Conservation (phyloP, 2,888 invertebrate genomes). For the Hypomecis punctinalis region DNA sequence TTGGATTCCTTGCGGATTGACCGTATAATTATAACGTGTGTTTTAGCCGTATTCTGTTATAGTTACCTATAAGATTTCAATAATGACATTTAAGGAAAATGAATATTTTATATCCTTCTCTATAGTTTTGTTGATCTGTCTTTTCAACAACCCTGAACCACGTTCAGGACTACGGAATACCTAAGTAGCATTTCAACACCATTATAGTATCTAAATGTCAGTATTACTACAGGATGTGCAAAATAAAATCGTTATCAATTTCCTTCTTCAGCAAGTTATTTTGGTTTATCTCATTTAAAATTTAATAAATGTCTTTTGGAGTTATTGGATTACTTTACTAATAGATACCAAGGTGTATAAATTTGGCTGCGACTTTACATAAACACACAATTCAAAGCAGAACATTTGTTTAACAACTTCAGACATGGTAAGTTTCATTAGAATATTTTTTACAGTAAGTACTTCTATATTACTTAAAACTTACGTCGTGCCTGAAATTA, state of each 20-base stretch:
- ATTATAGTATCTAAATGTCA: background rate
- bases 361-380: slow-evolving; percentile 22
- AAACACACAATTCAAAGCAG: background rate
- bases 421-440: slow-evolving; percentile 37
- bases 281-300: slow-evolving; percentile 37
- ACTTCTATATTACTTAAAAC: no score
- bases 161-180: no score
- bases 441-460: no score
- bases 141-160: no score
- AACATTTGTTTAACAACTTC: background rate
- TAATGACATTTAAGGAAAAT: no score
- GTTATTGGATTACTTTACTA: slow-evolving; percentile 40
- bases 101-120: no score
- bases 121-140: no score
- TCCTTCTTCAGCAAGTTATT: slow-evolving; percentile 36
- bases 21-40: no score
- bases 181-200: background rate
- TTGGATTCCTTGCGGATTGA: no score
- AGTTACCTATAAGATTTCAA: no score
- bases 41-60: no score
- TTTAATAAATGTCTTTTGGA: slow-evolving; percentile 32
- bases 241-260: slow-evolving; percentile 31
- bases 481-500: no score
- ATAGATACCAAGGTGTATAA: slow-evolving; percentile 48
- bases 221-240: slow-evolving; percentile 30